Base-by-base conservation (phyloP, 2,113 vertebrate species). In the Caranx ignobilis region DNA sequence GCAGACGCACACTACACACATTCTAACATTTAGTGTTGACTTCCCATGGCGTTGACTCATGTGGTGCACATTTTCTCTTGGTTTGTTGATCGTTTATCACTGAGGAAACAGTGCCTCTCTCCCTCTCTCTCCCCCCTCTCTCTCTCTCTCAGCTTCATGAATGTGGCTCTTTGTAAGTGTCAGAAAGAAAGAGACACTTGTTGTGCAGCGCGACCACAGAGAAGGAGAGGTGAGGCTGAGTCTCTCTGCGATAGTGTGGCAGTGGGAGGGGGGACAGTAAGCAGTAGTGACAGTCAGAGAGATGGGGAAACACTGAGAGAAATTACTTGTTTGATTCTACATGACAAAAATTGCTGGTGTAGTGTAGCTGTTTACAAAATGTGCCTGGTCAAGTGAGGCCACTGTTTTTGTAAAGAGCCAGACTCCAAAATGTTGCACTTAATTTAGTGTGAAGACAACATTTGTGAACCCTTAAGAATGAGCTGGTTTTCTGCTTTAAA, bases 171-270 rank as follows among this genome's bases (percentile, higher is more conserved):
- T 94, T 95, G 94, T 94, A 75, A 86, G 88, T 79, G 31, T 8
- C 68, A 71, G 79, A 83, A 91, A 91, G 91, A 94, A 95, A 94
- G 90, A 90, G 83, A 84, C 72, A 87, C 90, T 93, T 95, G 93
- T 94, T 94, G 89, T 84, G 88, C 80, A 80, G 80, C 75, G 78
- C 66, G 2, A 64, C 68, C 62, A 37, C 59, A 61, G 76, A 75
- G 74, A 47, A 19, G 52, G 64, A 61, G 79, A 77, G 82, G 67
- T 77, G 75, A 80, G 76, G 18, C 60, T 2, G 18, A 82, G 81
- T 71, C 65, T 68, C 71, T 63, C 54, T 81, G 77, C 72, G 19
- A 7, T 26, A 80, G 69, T 59, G 67, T 45, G 66, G 75, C 64
- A 41, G 18, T 9, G 43, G 71, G 9, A 19, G 35, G 69, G 18